Base-by-base conservation (phyloP, 1,140 invertebrate genomes). In the Pogonomyrmex barbatus region DNA sequence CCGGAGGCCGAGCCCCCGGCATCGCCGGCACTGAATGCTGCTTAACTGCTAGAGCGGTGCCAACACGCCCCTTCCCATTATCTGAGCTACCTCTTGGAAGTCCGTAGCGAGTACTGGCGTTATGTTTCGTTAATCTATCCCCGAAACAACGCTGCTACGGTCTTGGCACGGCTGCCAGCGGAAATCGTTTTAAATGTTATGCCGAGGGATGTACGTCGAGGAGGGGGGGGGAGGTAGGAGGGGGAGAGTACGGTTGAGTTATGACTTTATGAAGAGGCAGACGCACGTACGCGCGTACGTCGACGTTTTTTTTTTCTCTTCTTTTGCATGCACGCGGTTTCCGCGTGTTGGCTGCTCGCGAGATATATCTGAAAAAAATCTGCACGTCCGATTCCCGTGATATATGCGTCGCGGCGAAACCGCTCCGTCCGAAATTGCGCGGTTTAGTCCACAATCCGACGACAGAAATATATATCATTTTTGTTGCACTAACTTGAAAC, bases 181-280 rank as follows among this genome's bases (percentile, higher is more conserved):
- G 93, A 94, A 95, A 95, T 94, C 93, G 94, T 95, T 95, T 95
- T 95, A 94, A 95, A 95, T 95, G 94, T 94, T 95, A 94, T 94
- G 92, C 91, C 91, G 93, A 93, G 93, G 92, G 93, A 94, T 93
- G 93, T 87, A 91, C 91, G 77, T 87, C 76, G 42, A 30, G 45
- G 12, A 24, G 52, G 4, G 10, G 85, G 91, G 42, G 56, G 56
- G 56, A 3, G 24, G 24, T 24, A 24, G 24, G 24, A n/a, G n/a
- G 24, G 24, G 42, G 42, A 10, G 91, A 92, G 91, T 85, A 91
- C 89, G 90, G 90, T 88, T 93, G 93, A 94, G 93, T 95, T 94
- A 95, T 94, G 91, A 93, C 93, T 94, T 94, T 94, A 94, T 94
- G 92, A 94, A 94, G 93, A 94, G 91, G 90, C 89, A 89, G 90